Base-by-base conservation (phyloP, 2,888 invertebrate genomes). In the Erynnis tages region DNA sequence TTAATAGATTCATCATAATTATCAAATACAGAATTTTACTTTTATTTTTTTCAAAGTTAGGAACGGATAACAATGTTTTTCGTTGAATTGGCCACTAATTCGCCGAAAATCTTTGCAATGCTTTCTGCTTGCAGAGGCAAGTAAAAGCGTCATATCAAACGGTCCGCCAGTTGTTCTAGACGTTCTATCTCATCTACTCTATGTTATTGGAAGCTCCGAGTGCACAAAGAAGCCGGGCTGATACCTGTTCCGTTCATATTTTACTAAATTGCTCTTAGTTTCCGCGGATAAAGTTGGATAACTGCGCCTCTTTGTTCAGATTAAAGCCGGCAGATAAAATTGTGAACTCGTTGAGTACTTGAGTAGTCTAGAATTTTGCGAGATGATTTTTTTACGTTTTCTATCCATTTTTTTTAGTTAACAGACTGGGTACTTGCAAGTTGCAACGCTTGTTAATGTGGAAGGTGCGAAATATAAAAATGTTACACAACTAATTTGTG, bases 161-260 rank as follows among this genome's bases (percentile, higher is more conserved):
- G 32, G 14, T 16, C 41, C 43, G 1, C 30, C 19, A 32, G 4
- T 16, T 46, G 32, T 19, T 54, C 27, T 30, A 53, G 54, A 55
- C 47, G 57, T 47, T 60, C 57, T 61, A 63, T 63, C 64, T 60
- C 58, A 60, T 61, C 63, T 60, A 59, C 62, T 60, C 64, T 60
- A 60, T 60, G 63, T 61, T 62, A 66, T 63, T 60, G 63, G 56
- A 55, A 50, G 54, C 56, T 54, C 6, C 35, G 19, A 19, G 19
- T 17, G 52, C 56, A 65, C 65, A 66, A 64, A 65, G 66, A 62
- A 63, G 59, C 60, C 59, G 58, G 60, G 34, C 10, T 52, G 21
- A 35, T 44, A 48, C 25, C 41, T 21, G 50, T 27, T 35, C 44
- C 19, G 50, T 52, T 44, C 50, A 52, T 44, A 50, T 43, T 50